phyloP scores from a whole-genome alignment of 2,888 invertebrate species.

The Monopis laevigella region DNA sequence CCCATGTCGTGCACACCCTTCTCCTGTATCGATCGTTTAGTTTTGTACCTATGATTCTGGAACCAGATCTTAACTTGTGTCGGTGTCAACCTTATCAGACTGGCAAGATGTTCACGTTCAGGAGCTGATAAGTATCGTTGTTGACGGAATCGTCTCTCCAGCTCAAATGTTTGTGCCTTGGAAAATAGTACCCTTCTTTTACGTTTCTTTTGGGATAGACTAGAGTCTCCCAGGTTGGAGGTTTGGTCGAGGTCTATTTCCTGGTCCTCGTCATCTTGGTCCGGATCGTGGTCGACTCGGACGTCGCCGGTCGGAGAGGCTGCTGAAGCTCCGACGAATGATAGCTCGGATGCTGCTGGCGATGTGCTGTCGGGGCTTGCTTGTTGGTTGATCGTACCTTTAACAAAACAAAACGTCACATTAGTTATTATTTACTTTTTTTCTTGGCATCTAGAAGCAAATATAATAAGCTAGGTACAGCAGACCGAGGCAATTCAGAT shows the following conservation, averaged over 20 bases:
- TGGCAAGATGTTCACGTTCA: conserved; percentile 96
- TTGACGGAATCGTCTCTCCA: conserved; percentile 94
- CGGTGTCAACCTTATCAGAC: conserved; percentile 93
- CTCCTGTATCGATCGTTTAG: conserved; percentile 96
- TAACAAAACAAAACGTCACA: conserved; percentile 29
- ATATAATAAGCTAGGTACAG: too few species aligned
- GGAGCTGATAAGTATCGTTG: conserved; percentile 98
- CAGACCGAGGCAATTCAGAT: too few species aligned
- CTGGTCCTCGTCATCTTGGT: conserved; percentile 68
- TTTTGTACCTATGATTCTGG: conserved; percentile 98
- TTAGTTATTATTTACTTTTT: background rate
- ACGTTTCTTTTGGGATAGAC: conserved; percentile 81
- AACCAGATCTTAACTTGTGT: conserved; percentile 99
- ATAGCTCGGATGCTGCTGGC: conserved; percentile 84
- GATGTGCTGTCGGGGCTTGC: conserved; percentile 89
- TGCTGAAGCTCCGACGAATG: conserved; percentile 57
- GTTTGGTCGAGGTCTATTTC: conserved; percentile 60
- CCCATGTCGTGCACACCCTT: conserved; percentile 79
- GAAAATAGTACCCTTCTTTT: conserved; percentile 97
- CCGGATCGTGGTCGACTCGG: conserved; percentile 47
- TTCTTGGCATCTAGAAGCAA: too few species aligned
- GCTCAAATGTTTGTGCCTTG: conserved; percentile 96
- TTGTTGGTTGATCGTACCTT: conserved; percentile 71
- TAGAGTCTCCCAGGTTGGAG: conserved; percentile 43
- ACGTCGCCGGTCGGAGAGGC: conserved; percentile 44